A percentile compares a stretch with the other conserved stretches of the same genome.
Evolutionary conservation across 2,888 invertebrate species (phyloP).

Genomic region (Arctia plantaginis): DNA sequence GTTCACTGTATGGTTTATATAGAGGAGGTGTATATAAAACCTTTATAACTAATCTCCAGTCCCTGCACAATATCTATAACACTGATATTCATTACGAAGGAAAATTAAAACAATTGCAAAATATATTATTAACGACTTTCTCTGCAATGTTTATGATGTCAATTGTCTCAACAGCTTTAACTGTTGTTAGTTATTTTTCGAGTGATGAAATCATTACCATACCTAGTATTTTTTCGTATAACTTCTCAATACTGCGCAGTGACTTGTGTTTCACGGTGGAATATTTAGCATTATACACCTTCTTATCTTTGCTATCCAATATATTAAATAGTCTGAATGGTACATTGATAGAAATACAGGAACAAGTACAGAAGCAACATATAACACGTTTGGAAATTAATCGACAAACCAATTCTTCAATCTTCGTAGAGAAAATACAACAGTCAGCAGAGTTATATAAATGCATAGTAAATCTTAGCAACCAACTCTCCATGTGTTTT

Average conservation of each 20-base stretch:
- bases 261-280: background rate
- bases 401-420: background rate
- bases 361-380: background rate
- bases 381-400: background rate
- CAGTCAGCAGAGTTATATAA: constrained; percentile 16
- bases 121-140: background rate
- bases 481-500: constrained; percentile 15
- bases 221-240: background rate
- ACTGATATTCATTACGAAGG: background rate
- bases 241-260: background rate
- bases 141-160: background rate
- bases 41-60: background rate
- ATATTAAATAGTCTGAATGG: background rate
- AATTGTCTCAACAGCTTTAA: background rate
- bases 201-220: background rate
- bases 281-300: constrained; percentile 3
- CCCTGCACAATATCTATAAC: background rate
- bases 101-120: background rate
- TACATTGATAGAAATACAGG: background rate
- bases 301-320: background rate
- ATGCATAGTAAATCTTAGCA: constrained; percentile 16
- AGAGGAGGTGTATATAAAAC: background rate
- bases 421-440: background rate
- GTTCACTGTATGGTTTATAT: background rate
- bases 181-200: background rate